phyloP scores from a whole-genome alignment of 2,797 vertebrate species.

The Coendou prehensilis region DNA sequence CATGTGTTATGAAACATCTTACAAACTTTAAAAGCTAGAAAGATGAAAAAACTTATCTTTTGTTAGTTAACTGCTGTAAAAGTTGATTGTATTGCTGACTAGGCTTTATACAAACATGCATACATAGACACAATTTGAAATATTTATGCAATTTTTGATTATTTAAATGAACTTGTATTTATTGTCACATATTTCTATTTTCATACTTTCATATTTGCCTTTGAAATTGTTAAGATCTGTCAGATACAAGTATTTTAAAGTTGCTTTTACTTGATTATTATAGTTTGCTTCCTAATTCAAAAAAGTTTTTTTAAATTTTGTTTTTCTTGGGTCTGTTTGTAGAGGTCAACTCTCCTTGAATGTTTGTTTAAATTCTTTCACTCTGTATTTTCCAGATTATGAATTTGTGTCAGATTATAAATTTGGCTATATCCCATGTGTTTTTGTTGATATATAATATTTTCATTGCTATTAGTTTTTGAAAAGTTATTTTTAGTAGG shows the following conservation, averaged over 20 bases:
- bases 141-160: slow-evolving; percentile 3
- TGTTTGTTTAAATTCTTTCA: slow-evolving; percentile 13
- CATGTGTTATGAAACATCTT: background rate
- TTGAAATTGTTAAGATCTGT: slow-evolving; percentile 36
- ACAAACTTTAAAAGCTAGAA: slow-evolving; percentile 34
- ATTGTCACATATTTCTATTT: background rate
- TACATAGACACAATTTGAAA: background rate
- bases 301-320: background rate
- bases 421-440: background rate
- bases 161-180: slow-evolving; percentile 12
- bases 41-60: slow-evolving; percentile 14
- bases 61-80: background rate
- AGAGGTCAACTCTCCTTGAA: background rate
- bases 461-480: slow-evolving; percentile 23
- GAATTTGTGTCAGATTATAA: slow-evolving; percentile 14
- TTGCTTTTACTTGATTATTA: slow-evolving; percentile 44
- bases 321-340: background rate
- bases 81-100: background rate
- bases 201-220: slow-evolving; percentile 18
- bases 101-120: background rate
- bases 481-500: background rate
- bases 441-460: slow-evolving; percentile 36
- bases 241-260: background rate
- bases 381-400: background rate
- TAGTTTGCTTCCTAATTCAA: slow-evolving; percentile 46